Percentiles rank a stretch among this genome's conserved stretches.
phyloP scores from a whole-genome alignment of 2,113 vertebrate species.

The Datnioides undecimradiatus region DNA sequence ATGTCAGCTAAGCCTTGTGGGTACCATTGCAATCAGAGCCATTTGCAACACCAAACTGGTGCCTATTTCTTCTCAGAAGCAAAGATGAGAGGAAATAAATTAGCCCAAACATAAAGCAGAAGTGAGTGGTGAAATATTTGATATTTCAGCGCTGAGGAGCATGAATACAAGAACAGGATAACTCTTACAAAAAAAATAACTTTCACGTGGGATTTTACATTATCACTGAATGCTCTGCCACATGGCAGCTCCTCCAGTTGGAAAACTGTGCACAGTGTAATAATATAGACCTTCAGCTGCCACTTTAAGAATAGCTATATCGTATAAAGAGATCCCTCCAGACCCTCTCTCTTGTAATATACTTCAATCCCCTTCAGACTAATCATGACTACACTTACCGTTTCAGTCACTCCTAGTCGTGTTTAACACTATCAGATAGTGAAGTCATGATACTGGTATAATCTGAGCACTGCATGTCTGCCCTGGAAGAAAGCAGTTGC shows the following conservation, averaged over 20 bases:
- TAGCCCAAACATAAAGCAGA: background rate
- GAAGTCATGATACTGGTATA: constrained; percentile 24
- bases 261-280: background rate
- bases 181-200: too few relatives aligned
- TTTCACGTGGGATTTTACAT: background rate
- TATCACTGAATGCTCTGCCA: background rate
- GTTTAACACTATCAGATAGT: background rate
- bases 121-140: background rate
- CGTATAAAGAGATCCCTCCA: background rate
- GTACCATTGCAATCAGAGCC: background rate
- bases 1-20: background rate
- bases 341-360: background rate
- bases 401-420: constrained; percentile 1
- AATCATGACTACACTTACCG: constrained; percentile 1
- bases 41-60: too few relatives aligned
- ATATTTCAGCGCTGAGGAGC: too few relatives aligned
- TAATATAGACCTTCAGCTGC: background rate
- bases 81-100: background rate
- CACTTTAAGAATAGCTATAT: background rate
- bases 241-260: background rate
- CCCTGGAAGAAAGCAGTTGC: constrained; percentile 52
- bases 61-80: background rate
- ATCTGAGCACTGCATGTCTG: constrained; percentile 31
- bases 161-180: too few relatives aligned
- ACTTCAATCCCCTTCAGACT: background rate